Evolutionary conservation across 2,888 invertebrate genomes (phyloP).

Genomic region (Corbicula japonica): DNA sequence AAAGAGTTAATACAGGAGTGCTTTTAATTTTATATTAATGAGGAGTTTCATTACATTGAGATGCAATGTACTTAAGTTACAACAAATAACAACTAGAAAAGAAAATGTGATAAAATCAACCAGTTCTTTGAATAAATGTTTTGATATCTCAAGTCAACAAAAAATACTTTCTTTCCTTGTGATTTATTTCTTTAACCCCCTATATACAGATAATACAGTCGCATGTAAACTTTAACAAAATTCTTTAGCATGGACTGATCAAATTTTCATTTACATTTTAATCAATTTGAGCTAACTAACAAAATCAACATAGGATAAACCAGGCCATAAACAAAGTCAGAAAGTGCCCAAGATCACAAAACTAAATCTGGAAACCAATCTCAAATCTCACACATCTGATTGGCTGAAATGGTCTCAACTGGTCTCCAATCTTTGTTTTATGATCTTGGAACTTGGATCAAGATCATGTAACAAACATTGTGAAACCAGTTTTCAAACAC

Average conservation of each 20-base stretch:
- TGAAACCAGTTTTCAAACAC: no score
- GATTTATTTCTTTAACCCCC: constrained; percentile 19
- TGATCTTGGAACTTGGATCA: no score
- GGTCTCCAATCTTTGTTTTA: no score
- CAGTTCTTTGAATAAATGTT: not conserved
- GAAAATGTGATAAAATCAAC: not conserved
- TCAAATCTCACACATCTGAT: no score
- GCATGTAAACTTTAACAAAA: constrained; percentile 4
- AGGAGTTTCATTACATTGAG: not conserved
- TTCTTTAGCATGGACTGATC: not conserved
- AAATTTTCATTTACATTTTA: constrained; percentile 23
- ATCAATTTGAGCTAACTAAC: constrained; percentile 15
- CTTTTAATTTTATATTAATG: no score
- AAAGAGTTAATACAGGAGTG: no score
- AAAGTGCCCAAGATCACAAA: no score
- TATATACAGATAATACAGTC: not conserved
- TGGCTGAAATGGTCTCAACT: no score
- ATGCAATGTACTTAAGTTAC: not conserved
- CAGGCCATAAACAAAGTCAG: no score
- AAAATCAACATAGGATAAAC: no score
- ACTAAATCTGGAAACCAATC: no score
- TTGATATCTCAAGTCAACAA: not conserved
- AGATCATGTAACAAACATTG: no score
- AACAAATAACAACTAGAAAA: not conserved
- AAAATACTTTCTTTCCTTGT: not conserved